Percentiles rank a stretch among this genome's conserved stretches.
Conservation (phyloP, 2,888 invertebrate genomes). For the Platycheirus rosarum region DNA sequence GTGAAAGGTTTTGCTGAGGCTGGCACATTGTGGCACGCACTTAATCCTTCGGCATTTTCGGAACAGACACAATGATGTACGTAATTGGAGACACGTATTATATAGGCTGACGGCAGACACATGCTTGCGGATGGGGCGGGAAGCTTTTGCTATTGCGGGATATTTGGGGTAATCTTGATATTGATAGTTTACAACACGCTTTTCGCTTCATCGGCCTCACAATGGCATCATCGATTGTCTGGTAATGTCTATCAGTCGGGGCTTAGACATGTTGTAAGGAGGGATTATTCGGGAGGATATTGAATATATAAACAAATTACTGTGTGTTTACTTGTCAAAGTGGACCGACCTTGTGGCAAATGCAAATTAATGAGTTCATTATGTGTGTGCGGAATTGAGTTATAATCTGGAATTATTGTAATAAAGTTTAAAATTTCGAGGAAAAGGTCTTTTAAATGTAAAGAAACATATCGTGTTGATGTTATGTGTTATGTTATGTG, state of each 20-base stretch:
- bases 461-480: no score
- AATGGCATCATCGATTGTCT: conserved; percentile 50
- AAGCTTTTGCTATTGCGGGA: conserved; percentile 43
- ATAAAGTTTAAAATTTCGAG: no score
- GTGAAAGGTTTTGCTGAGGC: conserved; percentile 55
- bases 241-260: conserved; percentile 46
- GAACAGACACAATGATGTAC: conserved; percentile 48
- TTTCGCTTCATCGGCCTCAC: conserved; percentile 48
- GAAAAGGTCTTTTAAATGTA: no score
- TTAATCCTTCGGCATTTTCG: conserved; percentile 65
- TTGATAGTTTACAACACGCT: conserved; percentile 51
- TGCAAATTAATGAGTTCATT: no score
- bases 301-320: no score
- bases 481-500: no score
- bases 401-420: no score
- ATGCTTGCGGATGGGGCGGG: conserved; percentile 20
- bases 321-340: no score
- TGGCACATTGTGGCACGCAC: conserved; percentile 62
- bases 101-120: not conserved
- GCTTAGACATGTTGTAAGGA: conserved; percentile 16
- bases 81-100: conserved; percentile 60
- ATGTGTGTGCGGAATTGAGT: no score
- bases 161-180: conserved; percentile 47
- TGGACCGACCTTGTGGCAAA: no score
- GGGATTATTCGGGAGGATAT: no score